A percentile compares a stretch with the other conserved stretches of the same genome.
Conservation (phyloP, 2,113 vertebrate genomes). For the Cryptotis parvus region DNA sequence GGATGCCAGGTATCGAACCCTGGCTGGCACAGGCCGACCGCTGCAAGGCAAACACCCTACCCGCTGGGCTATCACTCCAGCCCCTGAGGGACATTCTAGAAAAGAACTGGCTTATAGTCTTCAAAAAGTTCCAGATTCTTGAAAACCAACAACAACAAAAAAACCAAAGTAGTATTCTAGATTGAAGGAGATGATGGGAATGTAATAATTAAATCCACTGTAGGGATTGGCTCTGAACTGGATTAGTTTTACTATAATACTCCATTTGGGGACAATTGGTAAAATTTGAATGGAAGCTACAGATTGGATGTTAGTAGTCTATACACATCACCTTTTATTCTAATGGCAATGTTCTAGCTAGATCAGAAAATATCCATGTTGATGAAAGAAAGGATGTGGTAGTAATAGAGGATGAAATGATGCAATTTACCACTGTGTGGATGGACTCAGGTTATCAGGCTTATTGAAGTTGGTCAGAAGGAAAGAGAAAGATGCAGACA, state of each 20-base stretch:
- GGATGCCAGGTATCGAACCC: too few relatives aligned
- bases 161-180: background rate
- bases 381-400: too few relatives aligned
- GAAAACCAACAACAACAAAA: constrained; percentile 32
- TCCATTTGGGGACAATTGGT: background rate
- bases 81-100: background rate
- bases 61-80: too few relatives aligned
- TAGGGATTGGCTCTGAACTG: background rate
- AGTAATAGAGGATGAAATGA: too few relatives aligned
- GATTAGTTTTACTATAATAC: background rate
- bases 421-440: too few relatives aligned
- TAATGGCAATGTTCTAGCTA: background rate
- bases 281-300: background rate
- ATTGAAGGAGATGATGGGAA: background rate
- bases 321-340: constrained; percentile 19
- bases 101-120: background rate
- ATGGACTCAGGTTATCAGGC: too few relatives aligned
- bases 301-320: background rate
- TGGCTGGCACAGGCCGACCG: too few relatives aligned
- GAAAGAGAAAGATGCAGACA: too few relatives aligned
- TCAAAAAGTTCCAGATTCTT: background rate
- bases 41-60: too few relatives aligned
- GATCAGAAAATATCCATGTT: background rate
- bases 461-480: too few relatives aligned
- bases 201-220: background rate